Evolutionary conservation across 2,888 invertebrate genomes (phyloP), one percentile per base, ranked within the genome.

Genomic region (Anaspis maculata): DNA sequence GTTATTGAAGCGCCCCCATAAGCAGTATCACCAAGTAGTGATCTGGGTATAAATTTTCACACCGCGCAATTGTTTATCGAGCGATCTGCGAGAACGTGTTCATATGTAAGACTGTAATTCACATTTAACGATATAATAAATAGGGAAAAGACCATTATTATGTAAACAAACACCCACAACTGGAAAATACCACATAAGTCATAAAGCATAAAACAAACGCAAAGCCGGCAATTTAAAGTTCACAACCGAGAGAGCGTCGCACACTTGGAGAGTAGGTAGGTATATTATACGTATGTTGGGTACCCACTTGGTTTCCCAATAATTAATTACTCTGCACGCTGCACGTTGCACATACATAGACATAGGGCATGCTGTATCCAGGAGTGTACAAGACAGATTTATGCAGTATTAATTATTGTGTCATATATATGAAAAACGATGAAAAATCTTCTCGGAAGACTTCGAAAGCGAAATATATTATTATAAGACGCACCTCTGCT

Each of bases 101-200:
- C n/a, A n/a, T n/a, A n/a, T n/a, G n/a, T n/a, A n/a, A n/a, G n/a
- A n/a, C n/a, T n/a, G n/a, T n/a, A 19, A 27, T 13, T 14, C 3
- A 15, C 27, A 13, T 27, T 15, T 9, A 11, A 27, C 27, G 13
- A n/a, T 10, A 15, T 15, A n/a, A 7, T n/a, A 26, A 32, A 32
- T 16, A 16, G 21, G 25, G 12, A 21, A 3, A 2, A 12, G n/a
- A 22, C 30, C 12, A 13, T 30, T 30, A 23, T 30, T 30, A 23
- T 22, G 30, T 30, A 30, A 30, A 30, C 30, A 30, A 14, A 19
- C 32, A 26, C 32, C 31, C 27, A 26, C 26, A 13, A 24, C 24
- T 15, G 24, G n/a, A n/a, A n/a, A n/a, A n/a, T n/a, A n/a, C n/a
- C 14, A 9, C 22, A 30, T 25, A 25, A 25, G 25, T 25, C 25